Base-by-base conservation (phyloP, 2,888 invertebrate genomes). In the Stenchaetothrips biformis region DNA sequence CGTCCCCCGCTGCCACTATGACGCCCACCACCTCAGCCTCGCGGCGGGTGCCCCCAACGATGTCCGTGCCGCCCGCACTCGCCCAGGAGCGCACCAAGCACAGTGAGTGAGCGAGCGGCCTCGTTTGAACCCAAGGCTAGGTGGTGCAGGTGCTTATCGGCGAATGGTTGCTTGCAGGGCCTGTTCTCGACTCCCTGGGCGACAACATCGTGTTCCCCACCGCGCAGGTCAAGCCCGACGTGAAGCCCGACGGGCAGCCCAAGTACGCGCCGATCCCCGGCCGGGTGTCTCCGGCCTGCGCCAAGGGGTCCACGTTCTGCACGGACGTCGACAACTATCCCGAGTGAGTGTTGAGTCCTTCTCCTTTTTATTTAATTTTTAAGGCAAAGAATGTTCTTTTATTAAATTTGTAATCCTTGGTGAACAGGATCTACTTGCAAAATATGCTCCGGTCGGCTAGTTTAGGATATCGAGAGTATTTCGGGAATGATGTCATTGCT, bases 321-420 rank as follows among this genome's bases (percentile, higher is more conserved):
- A 88, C 87, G 79, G 83, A 86, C 47, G 85, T 88, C 18, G 86
- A 86, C 49, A 85, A 87, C 49, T 90, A 90, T 83, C 89, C 89
- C 0, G 85, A 49, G 82, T 82, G 78, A 74, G 77, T 78, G 21
- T 4, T 53, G 53, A 53, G 11, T 53, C 18, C 13, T 13, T 53
- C 18, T 53, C 0, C 53, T 13, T 11, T 7, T 53, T 0, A 53
- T 18, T 7, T 18, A 7, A 18, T 16, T 53, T 53, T 9, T 53
- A 6, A 2, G 53, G 16, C 16, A 53, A 53, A 53, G 16, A 59
- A 59, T 13, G 18, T 6, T 59, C 9, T 13, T 59, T 59, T 59
- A 59, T 21, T 25, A 7, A 25, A 25, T 21, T 74, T 74, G 2
- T 37, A 37, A 37, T 37, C 4, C 37, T 37, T 37, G 1, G 37